Base-by-base conservation (phyloP, 2,888 invertebrate genomes). In the Catocala nupta region DNA sequence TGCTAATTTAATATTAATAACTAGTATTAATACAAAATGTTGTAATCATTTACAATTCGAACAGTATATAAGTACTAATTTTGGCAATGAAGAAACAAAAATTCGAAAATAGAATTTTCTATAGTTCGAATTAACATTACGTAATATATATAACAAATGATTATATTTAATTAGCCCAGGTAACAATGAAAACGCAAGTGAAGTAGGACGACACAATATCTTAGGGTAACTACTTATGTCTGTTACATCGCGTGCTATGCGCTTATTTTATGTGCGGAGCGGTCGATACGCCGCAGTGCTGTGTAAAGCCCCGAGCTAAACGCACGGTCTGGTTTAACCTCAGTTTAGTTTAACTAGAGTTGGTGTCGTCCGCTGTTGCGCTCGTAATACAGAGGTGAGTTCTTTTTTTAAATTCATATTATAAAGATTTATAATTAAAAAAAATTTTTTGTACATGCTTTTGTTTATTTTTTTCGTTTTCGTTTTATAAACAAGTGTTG, bases 271-370 rank as follows among this genome's bases (percentile, higher is more conserved):
- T 85, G 76, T 78, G 82, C 75, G 79, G 71, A 53, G 72, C 82
- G 91, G 92, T 93, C 92, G 92, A 93, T 92, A 93, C 87, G 81
- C 88, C 90, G 93, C 93, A 93, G 92, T 93, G 89, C 88, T 77
- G 84, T 73, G 72, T 78, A 71, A 71, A 77, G 71, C 83, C 78
- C 81, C 87, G 78, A 56, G 73, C 79, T 65, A 78, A 68, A 61
- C 82, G 81, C 87, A 88, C 90, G 89, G 81, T 65, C 72, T 64
- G 65, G 67, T 55, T 64, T 51, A 65, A 60, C 69, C 56, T 59
- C 61, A 60, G 65, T 70, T 66, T 77, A 71, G 68, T 72, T 73
- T 72, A 67, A 72, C 73, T 65, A 71, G 73, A 68, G 73, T 75
- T 76, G 65, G 78, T 78, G 76, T 56, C 71, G 70, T 72, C 75